phyloP scores from a whole-genome alignment of 2,888 invertebrate genomes.

The Carabus problematicus region DNA sequence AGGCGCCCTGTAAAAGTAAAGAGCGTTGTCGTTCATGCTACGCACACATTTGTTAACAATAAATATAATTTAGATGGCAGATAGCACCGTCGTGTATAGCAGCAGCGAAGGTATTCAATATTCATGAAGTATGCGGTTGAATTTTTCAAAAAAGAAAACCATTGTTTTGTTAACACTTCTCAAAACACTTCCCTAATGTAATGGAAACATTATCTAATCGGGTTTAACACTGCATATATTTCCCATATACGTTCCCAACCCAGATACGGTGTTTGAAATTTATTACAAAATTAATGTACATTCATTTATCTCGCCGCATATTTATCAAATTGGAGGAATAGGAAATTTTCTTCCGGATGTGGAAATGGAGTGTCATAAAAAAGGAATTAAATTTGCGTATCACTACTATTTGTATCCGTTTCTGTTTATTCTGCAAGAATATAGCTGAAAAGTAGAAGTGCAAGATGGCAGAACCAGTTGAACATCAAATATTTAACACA shows the following conservation, averaged over 20 bases:
- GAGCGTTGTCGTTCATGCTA: slow-evolving; percentile 17
- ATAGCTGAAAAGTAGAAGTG: neutral
- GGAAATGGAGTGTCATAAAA: neutral
- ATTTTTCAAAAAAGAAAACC: slow-evolving; percentile 8
- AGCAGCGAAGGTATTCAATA: slow-evolving; percentile 22
- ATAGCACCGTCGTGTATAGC: slow-evolving; percentile 18
- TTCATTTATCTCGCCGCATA: slow-evolving; percentile 9
- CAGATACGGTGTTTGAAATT: slow-evolving; percentile 20
- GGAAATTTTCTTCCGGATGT: neutral
- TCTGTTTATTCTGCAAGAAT: neutral
- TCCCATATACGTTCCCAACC: neutral
- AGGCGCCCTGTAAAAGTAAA: neutral
- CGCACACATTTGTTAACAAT: slow-evolving; percentile 33
- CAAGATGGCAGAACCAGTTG: too few relatives aligned
- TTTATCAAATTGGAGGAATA: neutral
- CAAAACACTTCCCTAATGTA: slow-evolving; percentile 24
- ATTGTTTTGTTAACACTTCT: slow-evolving; percentile 4
- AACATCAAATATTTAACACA: too few relatives aligned
- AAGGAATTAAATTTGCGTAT: neutral
- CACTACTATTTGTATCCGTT: neutral
- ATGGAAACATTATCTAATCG: slow-evolving; percentile 32
- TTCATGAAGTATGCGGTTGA: slow-evolving; percentile 14
- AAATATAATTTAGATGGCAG: slow-evolving; percentile 33
- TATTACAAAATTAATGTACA: slow-evolving; percentile 36
- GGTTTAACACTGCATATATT: slow-evolving; percentile 9